These are phyloP conservation scores for Toxotes chatareus DNA, from an alignment of 2,113 vertebrate genomes.

Conservation along the genomic window DNA sequence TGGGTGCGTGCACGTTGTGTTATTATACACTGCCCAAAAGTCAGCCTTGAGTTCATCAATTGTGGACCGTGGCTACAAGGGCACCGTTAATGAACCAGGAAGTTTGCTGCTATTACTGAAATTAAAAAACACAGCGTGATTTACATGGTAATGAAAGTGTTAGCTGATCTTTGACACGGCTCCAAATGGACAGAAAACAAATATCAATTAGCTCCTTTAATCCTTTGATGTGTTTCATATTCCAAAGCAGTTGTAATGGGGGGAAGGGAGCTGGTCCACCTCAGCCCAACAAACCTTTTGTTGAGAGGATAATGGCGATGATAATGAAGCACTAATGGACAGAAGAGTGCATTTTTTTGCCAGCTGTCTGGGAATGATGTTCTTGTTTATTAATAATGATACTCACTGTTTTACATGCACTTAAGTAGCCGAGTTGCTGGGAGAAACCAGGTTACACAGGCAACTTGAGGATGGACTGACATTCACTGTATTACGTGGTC, in stretches of 20 bases:
- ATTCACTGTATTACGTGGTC: neutral
- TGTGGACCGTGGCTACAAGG: slow-evolving; percentile 33
- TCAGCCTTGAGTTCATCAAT: slow-evolving; percentile 48
- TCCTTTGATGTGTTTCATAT: slow-evolving; percentile 50
- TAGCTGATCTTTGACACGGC: slow-evolving; percentile 49
- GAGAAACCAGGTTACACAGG: neutral
- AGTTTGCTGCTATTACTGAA: slow-evolving; percentile 61
- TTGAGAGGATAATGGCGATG: slow-evolving; percentile 42
- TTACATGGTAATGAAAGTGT: slow-evolving; percentile 67
- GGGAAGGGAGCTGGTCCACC: slow-evolving; percentile 4
- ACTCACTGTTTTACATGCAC: neutral
- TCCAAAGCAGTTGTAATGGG: slow-evolving; percentile 10
- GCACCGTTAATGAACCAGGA: slow-evolving; percentile 52
- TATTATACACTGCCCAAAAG: neutral
- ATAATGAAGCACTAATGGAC: slow-evolving; percentile 46
- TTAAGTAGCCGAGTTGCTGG: neutral
- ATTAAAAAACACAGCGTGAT: slow-evolving; percentile 66
- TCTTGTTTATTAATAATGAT: neutral
- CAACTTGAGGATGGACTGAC: neutral
- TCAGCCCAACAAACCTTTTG: slow-evolving; percentile 25
- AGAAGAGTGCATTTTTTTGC: neutral
- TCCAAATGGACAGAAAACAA: slow-evolving; percentile 64
- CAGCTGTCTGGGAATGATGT: neutral
- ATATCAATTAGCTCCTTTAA: slow-evolving; percentile 64
- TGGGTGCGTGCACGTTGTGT: neutral